phyloP scores from a whole-genome alignment of 2,113 vertebrate species.

The Ptilonorhynchus violaceus region DNA sequence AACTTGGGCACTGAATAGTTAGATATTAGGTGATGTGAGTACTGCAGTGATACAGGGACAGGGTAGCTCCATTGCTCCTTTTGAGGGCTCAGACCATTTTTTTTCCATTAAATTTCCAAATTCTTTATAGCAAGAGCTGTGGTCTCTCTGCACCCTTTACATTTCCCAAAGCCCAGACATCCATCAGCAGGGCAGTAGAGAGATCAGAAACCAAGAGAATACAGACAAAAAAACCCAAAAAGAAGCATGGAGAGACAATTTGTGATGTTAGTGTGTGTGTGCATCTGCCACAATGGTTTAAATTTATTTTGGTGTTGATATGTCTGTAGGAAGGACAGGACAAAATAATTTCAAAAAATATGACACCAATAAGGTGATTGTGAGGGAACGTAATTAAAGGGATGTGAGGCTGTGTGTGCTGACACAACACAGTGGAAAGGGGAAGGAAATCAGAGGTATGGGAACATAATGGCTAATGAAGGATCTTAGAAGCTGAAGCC shows the following conservation, averaged over 20 bases:
- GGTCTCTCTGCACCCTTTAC: neutral
- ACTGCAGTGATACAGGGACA: neutral
- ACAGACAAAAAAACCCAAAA: neutral
- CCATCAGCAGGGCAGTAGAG: neutral
- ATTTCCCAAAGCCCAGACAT: neutral
- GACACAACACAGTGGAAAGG: neutral
- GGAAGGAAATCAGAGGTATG: neutral
- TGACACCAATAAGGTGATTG: neutral
- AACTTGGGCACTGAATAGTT: neutral
- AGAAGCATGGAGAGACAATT: neutral
- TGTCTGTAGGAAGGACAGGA: neutral
- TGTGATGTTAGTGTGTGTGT: neutral
- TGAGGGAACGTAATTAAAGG: neutral
- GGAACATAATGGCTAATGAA: neutral
- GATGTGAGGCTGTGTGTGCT: neutral
- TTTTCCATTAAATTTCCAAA: neutral
- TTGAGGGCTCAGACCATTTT: neutral
- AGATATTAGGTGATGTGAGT: neutral
- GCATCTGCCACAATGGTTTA: neutral
- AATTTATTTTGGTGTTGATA: neutral
- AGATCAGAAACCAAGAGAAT: neutral
- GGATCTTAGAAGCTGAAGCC: neutral
- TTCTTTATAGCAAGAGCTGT: neutral
- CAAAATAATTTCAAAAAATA: neutral
- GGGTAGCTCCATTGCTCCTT: neutral